A percentile compares a stretch with the other conserved stretches of the same genome.
These are phyloP conservation scores for Calliscelio sp. DNA, from an alignment of 2,888 invertebrate genomes.

Conservation along the genomic window DNA sequence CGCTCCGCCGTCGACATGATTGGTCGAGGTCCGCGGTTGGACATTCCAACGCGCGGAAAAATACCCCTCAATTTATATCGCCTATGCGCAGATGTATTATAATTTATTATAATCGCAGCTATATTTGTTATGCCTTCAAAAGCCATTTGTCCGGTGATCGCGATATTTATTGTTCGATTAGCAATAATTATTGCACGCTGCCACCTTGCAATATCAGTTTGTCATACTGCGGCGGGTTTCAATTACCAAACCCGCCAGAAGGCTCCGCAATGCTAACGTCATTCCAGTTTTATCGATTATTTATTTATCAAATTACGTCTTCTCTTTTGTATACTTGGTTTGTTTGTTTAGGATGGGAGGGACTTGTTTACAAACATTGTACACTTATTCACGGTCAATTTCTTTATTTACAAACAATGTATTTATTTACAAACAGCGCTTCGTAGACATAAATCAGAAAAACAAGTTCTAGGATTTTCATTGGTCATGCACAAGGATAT, in stretches of 20 bases:
- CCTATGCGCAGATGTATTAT: constrained; percentile 60
- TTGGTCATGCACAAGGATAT: too few relatives aligned
- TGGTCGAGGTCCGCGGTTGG: constrained; percentile 65
- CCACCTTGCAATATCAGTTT: constrained; percentile 67
- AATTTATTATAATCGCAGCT: constrained; percentile 66
- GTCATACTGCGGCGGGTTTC: constrained; percentile 52
- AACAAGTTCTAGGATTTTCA: too few relatives aligned
- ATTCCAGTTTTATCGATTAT: too few relatives aligned
- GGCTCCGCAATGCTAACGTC: too few relatives aligned
- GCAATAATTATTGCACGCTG: constrained; percentile 69
- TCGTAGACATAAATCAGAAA: too few relatives aligned
- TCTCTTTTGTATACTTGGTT: too few relatives aligned
- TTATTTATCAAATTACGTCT: too few relatives aligned
- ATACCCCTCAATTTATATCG: constrained; percentile 66
- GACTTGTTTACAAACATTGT: too few relatives aligned
- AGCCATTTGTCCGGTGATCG: constrained; percentile 66
- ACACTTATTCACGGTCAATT: too few relatives aligned
- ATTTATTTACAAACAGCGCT: too few relatives aligned
- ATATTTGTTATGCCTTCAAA: constrained; percentile 68
- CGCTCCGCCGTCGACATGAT: constrained; percentile 62
- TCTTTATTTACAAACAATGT: too few relatives aligned
- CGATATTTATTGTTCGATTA: constrained; percentile 73
- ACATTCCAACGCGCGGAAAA: constrained; percentile 69
- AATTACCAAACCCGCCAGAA: constrained; percentile 54
- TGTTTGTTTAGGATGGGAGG: too few relatives aligned